Base-by-base conservation (phyloP, 2,113 vertebrate species). In the Xiphophorus couchianus region DNA sequence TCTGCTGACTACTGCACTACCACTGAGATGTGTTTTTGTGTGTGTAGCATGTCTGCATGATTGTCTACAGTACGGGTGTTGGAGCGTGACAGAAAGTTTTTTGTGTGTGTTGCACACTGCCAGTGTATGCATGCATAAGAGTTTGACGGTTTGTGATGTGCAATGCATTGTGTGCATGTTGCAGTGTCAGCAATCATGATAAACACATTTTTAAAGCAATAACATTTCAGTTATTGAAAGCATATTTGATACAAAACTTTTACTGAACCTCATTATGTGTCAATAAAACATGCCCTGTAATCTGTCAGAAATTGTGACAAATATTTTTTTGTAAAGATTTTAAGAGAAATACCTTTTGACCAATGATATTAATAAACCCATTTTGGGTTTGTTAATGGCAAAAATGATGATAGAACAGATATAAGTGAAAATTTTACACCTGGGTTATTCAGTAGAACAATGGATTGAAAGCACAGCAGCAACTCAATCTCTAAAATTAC, bases 201-300 rank as follows among this genome's bases (percentile, higher is more conserved):
- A 79, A 88, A 88, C 80, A 80, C 69, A 80, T 82, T 86, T 42
- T 88, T 86, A 81, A 82, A 84, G 69, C 81, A 80, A 84, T 84
- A 71, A 76, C 42, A 66, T 39, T 65, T 73, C 69, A 83, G 66
- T 79, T 69, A 78, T 67, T 70, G 73, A 74, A 79, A 83, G 61
- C 63, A 58, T 61, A 78, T 60, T 80, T 77, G 84, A 87, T 78
- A 73, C 60, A 70, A 80, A 68, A 51, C 19, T 80, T 73, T 70
- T 84, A 77, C 77, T 67, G 60, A 66, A 69, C 22, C 31, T 69
- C 71, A 33, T 54, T 54, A 42, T 64, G n/a, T 61, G 39, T 48
- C 5, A 3, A 42, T n/a, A 65, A 62, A 74, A 44, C 31, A 29
- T 71, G 62, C 62, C 48, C 35, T 39, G 9, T 75, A 14, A 7